Evolutionary conservation across 2,113 vertebrate genomes (phyloP).

Genomic region (Rhinopithecus roxellana): DNA sequence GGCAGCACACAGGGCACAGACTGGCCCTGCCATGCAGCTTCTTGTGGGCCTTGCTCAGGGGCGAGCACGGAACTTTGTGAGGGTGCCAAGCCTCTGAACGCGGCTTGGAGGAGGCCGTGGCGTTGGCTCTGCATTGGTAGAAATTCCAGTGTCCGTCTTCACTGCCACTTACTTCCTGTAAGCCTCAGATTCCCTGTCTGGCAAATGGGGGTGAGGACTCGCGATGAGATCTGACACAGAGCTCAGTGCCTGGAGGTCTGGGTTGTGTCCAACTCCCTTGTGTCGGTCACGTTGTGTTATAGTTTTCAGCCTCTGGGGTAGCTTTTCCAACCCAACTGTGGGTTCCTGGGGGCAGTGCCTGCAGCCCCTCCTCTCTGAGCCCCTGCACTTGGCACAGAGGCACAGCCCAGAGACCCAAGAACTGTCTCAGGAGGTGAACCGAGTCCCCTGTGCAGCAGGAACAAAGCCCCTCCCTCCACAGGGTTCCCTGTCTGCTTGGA

Average conservation of each 20-base stretch:
- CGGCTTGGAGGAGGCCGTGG: not conserved
- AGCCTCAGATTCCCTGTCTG: not conserved
- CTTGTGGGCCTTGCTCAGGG: not conserved
- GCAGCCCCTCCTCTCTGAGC: not conserved
- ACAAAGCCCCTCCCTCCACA: too few species aligned
- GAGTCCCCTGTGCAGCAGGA: not conserved
- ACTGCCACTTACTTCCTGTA: not conserved
- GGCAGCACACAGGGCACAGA: not conserved
- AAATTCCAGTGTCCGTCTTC: not conserved
- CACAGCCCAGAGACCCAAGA: not conserved
- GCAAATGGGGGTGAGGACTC: not conserved
- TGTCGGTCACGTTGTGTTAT: not conserved
- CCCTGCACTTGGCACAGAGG: not conserved
- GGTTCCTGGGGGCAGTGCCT: not conserved
- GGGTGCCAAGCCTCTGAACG: not conserved
- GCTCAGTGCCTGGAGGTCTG: not conserved
- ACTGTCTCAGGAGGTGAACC: not conserved
- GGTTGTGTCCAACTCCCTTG: fast-evolving
- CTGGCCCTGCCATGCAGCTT: too few species aligned
- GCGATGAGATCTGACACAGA: not conserved
- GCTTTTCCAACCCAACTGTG: not conserved
- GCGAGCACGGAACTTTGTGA: fast-evolving
- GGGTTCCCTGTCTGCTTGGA: not conserved
- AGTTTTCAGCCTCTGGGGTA: not conserved
- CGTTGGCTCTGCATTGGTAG: fast-evolving